phyloP scores from a whole-genome alignment of 2,888 invertebrate genomes.

The Cephus pulcher region DNA sequence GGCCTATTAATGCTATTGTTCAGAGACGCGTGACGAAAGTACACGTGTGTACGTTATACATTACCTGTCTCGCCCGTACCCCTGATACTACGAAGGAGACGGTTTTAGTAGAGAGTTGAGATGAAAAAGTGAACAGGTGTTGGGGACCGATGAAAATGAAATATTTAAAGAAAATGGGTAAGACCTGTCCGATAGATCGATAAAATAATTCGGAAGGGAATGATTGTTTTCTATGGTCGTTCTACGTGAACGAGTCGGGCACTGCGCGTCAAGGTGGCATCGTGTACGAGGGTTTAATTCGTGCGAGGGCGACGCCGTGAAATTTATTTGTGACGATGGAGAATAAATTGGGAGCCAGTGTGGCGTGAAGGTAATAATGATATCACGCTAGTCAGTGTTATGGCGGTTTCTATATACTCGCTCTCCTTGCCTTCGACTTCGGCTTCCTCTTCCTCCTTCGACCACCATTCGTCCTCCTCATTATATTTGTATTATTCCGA shows the following conservation, averaged over 20 bases:
- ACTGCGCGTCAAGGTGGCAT: constrained; percentile 5
- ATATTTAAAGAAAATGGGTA: not conserved
- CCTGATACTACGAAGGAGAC: not conserved
- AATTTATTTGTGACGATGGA: constrained; percentile 35
- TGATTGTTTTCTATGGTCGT: constrained; percentile 11
- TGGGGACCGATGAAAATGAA: not conserved
- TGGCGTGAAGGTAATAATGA: constrained; percentile 50
- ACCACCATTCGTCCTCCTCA: not conserved
- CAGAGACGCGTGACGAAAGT: constrained; percentile 65
- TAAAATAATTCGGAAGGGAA: not conserved
- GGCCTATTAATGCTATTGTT: constrained; percentile 66
- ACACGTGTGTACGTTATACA: constrained; percentile 35
- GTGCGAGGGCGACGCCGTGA: constrained; percentile 31
- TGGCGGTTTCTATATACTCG: not conserved
- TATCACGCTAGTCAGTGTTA: constrained; percentile 20
- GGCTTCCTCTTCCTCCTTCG: not conserved
- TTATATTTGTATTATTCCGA: constrained; percentile 12
- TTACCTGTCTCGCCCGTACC: constrained; percentile 8
- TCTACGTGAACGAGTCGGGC: constrained; percentile 26
- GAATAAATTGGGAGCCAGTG: constrained; percentile 35
- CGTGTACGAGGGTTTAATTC: not conserved
- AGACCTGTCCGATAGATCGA: not conserved
- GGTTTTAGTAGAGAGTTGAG: not conserved
- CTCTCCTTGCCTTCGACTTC: not conserved
- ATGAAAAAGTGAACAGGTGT: not conserved